A percentile compares a stretch with the other conserved stretches of the same genome.
Conservation (phyloP, 2,797 vertebrate species). For the Alauda arvensis region DNA sequence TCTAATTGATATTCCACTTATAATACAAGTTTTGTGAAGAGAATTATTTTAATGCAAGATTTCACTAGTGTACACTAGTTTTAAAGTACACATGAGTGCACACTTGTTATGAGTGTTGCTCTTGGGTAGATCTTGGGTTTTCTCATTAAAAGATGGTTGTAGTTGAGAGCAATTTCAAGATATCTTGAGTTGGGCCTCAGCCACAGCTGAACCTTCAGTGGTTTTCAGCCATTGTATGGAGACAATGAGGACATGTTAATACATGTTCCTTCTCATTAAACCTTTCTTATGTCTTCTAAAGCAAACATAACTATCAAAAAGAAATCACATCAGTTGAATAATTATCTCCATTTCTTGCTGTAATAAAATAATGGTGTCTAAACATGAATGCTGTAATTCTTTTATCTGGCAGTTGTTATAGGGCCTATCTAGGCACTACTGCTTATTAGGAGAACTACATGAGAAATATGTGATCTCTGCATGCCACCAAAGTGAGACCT, state of each 20-base stretch:
- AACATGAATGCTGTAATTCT: background rate
- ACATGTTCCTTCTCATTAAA: background rate
- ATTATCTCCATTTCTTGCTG: constrained; percentile 14
- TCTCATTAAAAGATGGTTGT: background rate
- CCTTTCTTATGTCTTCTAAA: background rate
- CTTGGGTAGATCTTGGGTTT: background rate
- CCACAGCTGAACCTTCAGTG: background rate
- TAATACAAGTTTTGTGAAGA: background rate
- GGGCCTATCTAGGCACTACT: background rate
- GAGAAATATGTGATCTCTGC: background rate
- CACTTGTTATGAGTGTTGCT: background rate
- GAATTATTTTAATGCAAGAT: background rate
- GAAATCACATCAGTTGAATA: background rate
- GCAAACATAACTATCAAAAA: background rate
- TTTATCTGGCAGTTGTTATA: background rate
- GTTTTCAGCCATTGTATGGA: background rate
- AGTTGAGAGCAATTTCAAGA: background rate
- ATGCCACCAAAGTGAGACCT: background rate
- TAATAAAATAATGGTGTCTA: constrained; percentile 4
- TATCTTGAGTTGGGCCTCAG: background rate
- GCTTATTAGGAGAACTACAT: background rate
- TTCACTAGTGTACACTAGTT: background rate
- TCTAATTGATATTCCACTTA: background rate
- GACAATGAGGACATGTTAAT: background rate
- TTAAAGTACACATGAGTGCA: background rate